Conservation (phyloP, 2,797 vertebrate species). For the Muscicapa comitata region DNA sequence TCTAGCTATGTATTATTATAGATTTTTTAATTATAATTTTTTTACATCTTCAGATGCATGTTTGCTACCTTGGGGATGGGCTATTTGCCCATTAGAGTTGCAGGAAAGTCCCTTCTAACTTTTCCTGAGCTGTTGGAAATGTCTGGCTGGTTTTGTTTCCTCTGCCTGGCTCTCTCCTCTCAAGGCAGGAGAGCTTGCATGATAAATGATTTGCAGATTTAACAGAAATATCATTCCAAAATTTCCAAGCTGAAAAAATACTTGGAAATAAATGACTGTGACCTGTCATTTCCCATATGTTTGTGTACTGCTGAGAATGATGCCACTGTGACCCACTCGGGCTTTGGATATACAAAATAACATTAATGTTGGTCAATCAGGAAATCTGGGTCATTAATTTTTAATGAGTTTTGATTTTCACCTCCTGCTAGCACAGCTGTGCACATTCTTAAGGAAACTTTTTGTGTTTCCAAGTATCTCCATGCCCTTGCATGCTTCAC, state of each 20-base stretch:
- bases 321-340: neutral
- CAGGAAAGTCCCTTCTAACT: neutral
- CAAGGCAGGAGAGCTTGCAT: neutral
- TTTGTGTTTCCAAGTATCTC: neutral
- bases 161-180: neutral
- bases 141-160: neutral
- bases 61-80: neutral
- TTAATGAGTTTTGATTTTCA: neutral
- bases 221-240: neutral
- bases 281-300: neutral
- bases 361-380: neutral
- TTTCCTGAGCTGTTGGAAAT: neutral
- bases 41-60: neutral
- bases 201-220: neutral
- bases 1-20: accelerated
- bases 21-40: neutral
- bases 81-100: neutral
- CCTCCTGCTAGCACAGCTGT: neutral
- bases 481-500: neutral
- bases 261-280: neutral
- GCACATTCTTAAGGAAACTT: neutral
- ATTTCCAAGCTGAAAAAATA: neutral
- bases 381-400: neutral
- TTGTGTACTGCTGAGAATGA: neutral
- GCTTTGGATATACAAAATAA: neutral